These are phyloP conservation scores for Mormyrops boulengeri DNA, from an alignment of 2,797 vertebrate species.

Conservation along the genomic window DNA sequence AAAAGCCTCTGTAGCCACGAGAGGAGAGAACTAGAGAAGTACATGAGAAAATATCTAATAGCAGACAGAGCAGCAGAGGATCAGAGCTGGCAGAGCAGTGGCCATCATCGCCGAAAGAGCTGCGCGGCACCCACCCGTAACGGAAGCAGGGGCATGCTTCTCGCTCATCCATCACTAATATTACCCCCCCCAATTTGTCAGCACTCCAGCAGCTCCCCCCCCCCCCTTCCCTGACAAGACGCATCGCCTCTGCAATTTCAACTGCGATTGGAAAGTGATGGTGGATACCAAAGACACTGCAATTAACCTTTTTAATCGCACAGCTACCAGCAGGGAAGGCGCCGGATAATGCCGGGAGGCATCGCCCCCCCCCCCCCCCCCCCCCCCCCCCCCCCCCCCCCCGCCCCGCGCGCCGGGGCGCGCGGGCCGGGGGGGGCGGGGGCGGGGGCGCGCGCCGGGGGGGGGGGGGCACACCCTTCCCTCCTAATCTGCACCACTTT, in stretches of 20 bases:
- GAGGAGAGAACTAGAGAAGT: neutral
- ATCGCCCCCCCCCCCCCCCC: slow-evolving; percentile 19
- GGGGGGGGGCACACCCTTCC: too few species aligned
- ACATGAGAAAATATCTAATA: too few species aligned
- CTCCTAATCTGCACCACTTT: neutral
- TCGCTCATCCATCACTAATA: slow-evolving; percentile 54
- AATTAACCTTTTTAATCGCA: slow-evolving; percentile 70
- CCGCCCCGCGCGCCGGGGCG: too few species aligned
- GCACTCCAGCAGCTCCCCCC: slow-evolving; percentile 45
- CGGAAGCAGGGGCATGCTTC: slow-evolving; percentile 31
- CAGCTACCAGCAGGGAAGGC: slow-evolving; percentile 40
- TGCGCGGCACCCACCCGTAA: neutral
- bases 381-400: neutral
- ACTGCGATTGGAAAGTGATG: slow-evolving; percentile 54
- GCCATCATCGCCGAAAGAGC: neutral
- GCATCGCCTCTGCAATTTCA: slow-evolving; percentile 37
- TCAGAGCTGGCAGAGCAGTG: too few species aligned
- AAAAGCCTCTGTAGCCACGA: neutral
- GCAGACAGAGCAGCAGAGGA: too few species aligned
- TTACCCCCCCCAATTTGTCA: slow-evolving; percentile 42
- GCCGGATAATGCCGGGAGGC: slow-evolving; percentile 26
- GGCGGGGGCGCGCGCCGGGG: too few species aligned
- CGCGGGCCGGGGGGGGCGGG: too few species aligned
- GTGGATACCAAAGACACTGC: slow-evolving; percentile 49
- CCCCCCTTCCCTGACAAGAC: slow-evolving; percentile 48